Conservation (phyloP, 2,113 vertebrate species). For the Formicarius rufipectus region DNA sequence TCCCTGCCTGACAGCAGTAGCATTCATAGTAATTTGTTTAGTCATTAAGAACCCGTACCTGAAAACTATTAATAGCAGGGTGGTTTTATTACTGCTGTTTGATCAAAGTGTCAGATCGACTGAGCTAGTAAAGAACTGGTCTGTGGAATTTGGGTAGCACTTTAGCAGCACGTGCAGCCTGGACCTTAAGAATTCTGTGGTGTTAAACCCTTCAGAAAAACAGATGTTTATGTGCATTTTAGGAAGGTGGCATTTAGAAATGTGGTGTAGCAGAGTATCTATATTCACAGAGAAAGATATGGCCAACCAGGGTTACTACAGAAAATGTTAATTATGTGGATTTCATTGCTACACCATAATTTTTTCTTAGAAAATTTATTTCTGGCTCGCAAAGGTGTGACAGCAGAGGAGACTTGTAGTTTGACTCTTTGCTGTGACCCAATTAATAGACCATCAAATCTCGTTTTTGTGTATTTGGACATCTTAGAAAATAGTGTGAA, state of each 20-base stretch:
- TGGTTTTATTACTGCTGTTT: neutral
- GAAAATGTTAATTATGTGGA: neutral
- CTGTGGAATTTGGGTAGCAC: neutral
- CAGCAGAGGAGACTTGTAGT: neutral
- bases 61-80: neutral
- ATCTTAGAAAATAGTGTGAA: neutral
- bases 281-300: neutral
- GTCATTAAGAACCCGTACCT: neutral
- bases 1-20: neutral
- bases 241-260: neutral
- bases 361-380: neutral
- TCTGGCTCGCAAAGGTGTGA: fast-evolving
- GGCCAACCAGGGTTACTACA: neutral
- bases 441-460: neutral
- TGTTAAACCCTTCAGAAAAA: neutral
- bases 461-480: neutral
- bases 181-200: neutral
- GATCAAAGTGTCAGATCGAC: neutral
- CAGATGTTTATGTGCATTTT: neutral
- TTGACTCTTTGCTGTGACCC: neutral
- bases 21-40: neutral
- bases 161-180: neutral
- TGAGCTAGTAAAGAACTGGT: neutral
- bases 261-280: neutral
- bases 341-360: neutral